Percentiles rank a stretch among this genome's conserved stretches.
Conservation (phyloP, 2,113 vertebrate genomes). For the Apaloderma vittatum region DNA sequence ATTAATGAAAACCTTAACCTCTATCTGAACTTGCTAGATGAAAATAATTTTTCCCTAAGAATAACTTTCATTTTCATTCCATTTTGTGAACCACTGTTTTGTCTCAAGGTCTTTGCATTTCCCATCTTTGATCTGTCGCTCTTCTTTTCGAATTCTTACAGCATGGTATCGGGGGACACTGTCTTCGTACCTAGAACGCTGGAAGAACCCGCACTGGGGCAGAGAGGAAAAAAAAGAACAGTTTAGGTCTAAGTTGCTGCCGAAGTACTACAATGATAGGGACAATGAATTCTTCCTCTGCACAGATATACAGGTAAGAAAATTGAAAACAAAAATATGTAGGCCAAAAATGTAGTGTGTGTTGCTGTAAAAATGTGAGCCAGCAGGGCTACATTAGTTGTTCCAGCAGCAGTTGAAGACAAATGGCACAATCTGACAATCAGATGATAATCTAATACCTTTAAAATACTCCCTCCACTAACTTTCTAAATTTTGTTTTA, state of each 20-base stretch:
- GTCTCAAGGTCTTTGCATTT: constrained; percentile 84
- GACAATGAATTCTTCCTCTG: not conserved
- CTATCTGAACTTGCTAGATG: not conserved
- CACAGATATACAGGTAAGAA: not conserved
- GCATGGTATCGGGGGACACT: constrained; percentile 93
- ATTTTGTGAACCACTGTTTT: constrained; percentile 95
- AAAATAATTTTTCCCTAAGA: constrained; percentile 75
- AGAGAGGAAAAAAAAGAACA: not conserved
- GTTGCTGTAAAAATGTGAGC: not conserved
- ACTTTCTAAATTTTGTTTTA: not conserved
- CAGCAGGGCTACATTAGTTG: not conserved
- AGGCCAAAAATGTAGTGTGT: not conserved
- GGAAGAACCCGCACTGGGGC: constrained; percentile 95
- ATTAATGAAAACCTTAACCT: constrained; percentile 19
- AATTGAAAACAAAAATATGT: not conserved
- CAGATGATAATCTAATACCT: not conserved
- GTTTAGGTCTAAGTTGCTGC: not conserved
- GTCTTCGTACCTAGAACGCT: constrained; percentile 91
- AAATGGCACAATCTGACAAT: not conserved
- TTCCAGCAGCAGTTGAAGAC: constrained; percentile 2
- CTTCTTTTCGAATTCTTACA: constrained; percentile 92
- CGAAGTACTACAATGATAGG: not conserved
- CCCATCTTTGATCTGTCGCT: constrained; percentile 83
- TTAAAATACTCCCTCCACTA: not conserved
- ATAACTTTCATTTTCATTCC: constrained; percentile 93